Percentiles rank a stretch among this genome's conserved stretches.
These are phyloP conservation scores for Lasioglossum pauxillum DNA, from an alignment of 2,888 invertebrate genomes.

Conservation along the genomic window DNA sequence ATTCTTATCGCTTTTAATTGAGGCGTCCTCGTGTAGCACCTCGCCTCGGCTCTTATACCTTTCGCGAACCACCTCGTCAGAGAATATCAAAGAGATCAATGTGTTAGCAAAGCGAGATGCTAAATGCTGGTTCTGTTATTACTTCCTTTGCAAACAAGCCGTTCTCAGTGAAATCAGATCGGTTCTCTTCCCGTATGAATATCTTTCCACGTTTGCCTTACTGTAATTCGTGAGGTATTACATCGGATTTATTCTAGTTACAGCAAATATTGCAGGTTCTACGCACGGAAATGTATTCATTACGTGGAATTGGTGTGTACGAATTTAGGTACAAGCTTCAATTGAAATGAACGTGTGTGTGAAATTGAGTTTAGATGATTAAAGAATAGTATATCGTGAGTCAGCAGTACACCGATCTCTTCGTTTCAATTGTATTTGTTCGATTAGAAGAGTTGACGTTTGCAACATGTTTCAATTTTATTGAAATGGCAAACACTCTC, in stretches of 20 bases:
- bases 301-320: neutral
- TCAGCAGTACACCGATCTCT: slow-evolving; percentile 6
- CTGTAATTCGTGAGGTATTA: neutral
- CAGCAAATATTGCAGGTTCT: neutral
- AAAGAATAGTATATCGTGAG: neutral
- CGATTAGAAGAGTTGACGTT: neutral
- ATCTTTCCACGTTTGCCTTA: neutral
- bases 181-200: neutral
- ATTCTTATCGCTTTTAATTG: neutral
- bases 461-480: neutral
- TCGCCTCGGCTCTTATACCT: neutral
- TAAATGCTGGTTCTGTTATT: neutral
- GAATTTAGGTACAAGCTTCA: neutral
- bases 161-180: neutral
- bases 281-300: neutral
- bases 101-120: neutral
- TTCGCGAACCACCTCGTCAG: neutral
- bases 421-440: neutral
- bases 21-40: neutral
- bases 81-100: neutral
- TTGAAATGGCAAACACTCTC: neutral
- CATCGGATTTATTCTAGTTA: neutral
- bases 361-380: neutral
- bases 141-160: neutral
- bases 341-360: neutral